A percentile compares a stretch with the other conserved stretches of the same genome.
Conservation (phyloP, 2,113 vertebrate species). For the Leptocoma aspasia region DNA sequence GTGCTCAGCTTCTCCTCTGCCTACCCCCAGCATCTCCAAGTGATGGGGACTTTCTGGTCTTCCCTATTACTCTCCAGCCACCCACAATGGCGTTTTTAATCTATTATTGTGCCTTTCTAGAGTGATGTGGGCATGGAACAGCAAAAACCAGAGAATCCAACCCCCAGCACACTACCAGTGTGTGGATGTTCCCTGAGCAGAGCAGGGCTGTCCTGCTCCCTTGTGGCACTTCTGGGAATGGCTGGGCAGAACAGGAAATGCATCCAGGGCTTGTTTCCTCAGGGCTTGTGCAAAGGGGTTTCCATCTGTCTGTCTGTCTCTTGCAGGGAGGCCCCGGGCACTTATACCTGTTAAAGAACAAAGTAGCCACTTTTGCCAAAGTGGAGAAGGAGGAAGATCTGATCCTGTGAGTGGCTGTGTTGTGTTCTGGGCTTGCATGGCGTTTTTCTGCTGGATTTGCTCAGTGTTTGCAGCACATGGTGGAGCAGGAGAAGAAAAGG, state of each 20-base stretch:
- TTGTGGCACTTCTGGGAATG: background rate
- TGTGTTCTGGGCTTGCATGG: background rate
- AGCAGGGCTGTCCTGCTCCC: background rate
- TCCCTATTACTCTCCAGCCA: background rate
- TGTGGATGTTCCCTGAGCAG: background rate
- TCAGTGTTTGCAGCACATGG: background rate
- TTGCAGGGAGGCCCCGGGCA: constrained; percentile 92
- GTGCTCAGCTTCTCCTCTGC: background rate
- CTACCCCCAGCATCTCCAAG: background rate
- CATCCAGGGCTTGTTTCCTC: background rate
- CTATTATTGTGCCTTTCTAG: background rate
- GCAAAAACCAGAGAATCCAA: background rate
- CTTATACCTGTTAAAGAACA: constrained; percentile 95
- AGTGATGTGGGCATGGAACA: background rate
- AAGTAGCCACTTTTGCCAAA: constrained; percentile 97
- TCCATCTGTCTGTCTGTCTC: background rate
- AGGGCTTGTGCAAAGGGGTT: background rate
- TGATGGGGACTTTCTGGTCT: background rate
- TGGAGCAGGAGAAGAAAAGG: background rate
- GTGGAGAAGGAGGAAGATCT: constrained; percentile 98
- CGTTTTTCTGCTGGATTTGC: background rate
- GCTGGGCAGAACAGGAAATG: background rate
- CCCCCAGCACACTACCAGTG: accelerated
- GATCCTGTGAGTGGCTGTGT: constrained; percentile 84
- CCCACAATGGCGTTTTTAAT: background rate